Base-by-base conservation (phyloP, 1,140 invertebrate species). In the Kradibia gibbosae region DNA sequence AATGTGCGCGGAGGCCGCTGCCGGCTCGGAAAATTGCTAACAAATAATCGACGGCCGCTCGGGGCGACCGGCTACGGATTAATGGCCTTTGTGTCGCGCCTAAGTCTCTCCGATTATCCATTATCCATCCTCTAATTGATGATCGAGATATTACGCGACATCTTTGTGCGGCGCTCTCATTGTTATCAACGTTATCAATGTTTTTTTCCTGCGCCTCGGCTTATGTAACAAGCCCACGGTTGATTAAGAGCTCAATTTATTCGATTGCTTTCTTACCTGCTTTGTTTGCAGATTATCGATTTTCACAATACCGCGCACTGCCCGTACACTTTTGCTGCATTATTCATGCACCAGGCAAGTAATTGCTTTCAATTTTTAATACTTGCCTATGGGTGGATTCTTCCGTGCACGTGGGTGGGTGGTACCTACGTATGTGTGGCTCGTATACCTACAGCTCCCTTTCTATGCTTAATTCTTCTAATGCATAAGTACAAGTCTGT, bases 1-100 rank as follows among this genome's bases (percentile, higher is more conserved):
- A 88, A 88, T 17, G 57, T 10, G 28, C 39, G 62, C 60, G 65
- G 83, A 71, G 75, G 74, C 67, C 82, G 83, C 73, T 83, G 87
- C 84, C 85, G 84, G 88, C 85, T 88, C 85, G 87, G 87, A 88
- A 89, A 89, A 89, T 89, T 88, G 88, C 86, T 86, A 87, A 88
- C 88, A 89, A 89, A 88, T 88, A 88, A 88, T 86, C 80, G 65
- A 17, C 62, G 62, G 13, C 5, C 62, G 13, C 62, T 67, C 34
- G 20, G n/a, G 62, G 13, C 55, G 53, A 53, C 36, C 76, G 55
- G 60, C 50, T 74, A 53, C 62, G 28, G n/a, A 53, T 62, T 31
- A 22, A 62, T 1, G 50, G 15, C 45, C 17, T n/a, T n/a, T n/a
- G n/a, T n/a, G n/a, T n/a, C n/a, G n/a, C n/a, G n/a, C n/a, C n/a